A percentile compares a stretch with the other conserved stretches of the same genome.
These are phyloP conservation scores for Lasioglossum leucozonium DNA, from an alignment of 2,888 invertebrate genomes.

Conservation along the genomic window DNA sequence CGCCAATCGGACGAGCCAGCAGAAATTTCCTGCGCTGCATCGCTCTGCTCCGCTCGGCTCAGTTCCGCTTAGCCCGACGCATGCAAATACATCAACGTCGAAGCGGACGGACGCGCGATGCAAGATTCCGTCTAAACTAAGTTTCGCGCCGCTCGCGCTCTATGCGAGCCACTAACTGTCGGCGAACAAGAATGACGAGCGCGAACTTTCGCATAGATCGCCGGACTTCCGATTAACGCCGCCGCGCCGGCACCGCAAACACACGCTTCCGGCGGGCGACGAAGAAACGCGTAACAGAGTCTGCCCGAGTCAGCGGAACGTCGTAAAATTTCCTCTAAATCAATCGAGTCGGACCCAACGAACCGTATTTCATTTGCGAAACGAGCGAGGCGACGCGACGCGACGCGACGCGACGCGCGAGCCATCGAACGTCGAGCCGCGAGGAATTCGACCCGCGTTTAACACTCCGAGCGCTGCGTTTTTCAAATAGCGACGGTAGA, in stretches of 20 bases:
- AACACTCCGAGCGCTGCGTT: not conserved
- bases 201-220: constrained; percentile 48
- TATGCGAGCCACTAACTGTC: constrained; percentile 14
- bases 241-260: not conserved
- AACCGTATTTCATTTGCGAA: not conserved
- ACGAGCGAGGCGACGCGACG: not conserved
- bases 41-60: not conserved
- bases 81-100: constrained; percentile 46
- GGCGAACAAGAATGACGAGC: constrained; percentile 38
- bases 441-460: not conserved
- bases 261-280: not conserved
- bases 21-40: not conserved
- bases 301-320: not conserved
- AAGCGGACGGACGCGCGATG: constrained; percentile 40
- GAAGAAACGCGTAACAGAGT: not conserved
- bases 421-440: not conserved
- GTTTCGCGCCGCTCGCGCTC: constrained; percentile 9
- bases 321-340: not conserved
- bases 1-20: not conserved
- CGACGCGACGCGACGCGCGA: not conserved
- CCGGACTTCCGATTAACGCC: constrained; percentile 21
- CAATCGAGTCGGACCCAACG: not conserved
- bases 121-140: constrained; percentile 38
- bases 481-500: too few species aligned
- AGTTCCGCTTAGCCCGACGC: not conserved